phyloP scores from a whole-genome alignment of 1,140 invertebrate species.

The Drosophila pseudoananassae region DNA sequence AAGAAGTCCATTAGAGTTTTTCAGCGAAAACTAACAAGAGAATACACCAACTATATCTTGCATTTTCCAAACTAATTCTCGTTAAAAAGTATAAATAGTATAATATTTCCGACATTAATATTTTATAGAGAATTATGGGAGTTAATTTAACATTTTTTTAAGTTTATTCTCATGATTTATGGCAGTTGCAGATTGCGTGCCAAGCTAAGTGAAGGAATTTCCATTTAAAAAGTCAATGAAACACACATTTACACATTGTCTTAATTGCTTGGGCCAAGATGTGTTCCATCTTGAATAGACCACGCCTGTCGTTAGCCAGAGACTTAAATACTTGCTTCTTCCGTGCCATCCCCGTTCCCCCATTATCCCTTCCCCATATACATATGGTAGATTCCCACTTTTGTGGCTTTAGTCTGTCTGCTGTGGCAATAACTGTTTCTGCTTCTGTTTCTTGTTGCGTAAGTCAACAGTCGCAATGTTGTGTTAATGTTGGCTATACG shows the following conservation, averaged over 20 bases:
- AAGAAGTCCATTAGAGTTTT: conserved; percentile 1
- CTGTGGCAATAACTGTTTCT: conserved; percentile 65
- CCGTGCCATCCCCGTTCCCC: conserved; percentile 12
- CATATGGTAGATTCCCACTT: conserved; percentile 6
- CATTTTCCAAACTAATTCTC: neutral
- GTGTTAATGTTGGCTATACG: conserved; percentile 77
- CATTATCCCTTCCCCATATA: neutral
- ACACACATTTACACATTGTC: conserved; percentile 55
- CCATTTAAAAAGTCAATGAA: conserved; percentile 58
- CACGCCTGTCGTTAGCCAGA: conserved; percentile 24
- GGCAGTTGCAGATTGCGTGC: neutral
- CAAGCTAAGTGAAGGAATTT: conserved; percentile 8
- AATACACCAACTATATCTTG: neutral
- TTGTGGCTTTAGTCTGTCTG: conserved; percentile 20
- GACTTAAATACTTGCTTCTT: conserved; percentile 29
- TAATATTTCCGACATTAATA: neutral
- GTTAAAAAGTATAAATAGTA: neutral
- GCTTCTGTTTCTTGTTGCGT: conserved; percentile 75
- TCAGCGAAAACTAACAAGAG: neutral
- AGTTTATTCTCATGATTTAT: neutral
- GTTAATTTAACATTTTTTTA: neutral
- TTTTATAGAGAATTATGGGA: too few relatives aligned
- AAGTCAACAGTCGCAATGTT: conserved; percentile 80
- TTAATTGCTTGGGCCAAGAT: conserved; percentile 42
- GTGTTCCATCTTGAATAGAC: conserved; percentile 28